Evolutionary conservation across 1,140 invertebrate species (phyloP).

Genomic region (Bombus affinis): DNA sequence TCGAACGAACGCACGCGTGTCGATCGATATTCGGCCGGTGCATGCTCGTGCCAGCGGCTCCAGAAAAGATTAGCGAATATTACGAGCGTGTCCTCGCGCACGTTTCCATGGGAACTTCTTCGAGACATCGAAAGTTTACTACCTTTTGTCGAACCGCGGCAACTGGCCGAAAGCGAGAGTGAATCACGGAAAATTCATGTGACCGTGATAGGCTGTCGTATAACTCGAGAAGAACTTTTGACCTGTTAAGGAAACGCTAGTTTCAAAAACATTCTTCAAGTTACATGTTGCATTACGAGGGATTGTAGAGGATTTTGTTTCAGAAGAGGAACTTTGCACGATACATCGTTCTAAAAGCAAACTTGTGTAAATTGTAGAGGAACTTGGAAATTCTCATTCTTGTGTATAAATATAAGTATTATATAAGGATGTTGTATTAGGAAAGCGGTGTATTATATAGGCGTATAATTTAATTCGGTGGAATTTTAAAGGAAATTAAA

Average conservation of each 20-base stretch:
- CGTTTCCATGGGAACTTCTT: constrained; percentile 72
- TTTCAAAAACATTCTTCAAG: not conserved
- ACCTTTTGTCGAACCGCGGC: not conserved
- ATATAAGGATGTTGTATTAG: not conserved
- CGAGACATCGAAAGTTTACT: constrained; percentile 40
- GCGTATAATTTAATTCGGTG: not conserved
- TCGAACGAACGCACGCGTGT: constrained; percentile 21
- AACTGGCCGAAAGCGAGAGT: constrained; percentile 21
- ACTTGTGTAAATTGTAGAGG: not conserved
- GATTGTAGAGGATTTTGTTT: not conserved
- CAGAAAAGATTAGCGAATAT: constrained; percentile 54
- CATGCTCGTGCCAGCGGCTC: constrained; percentile 45
- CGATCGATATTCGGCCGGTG: constrained; percentile 58
- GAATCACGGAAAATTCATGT: not conserved
- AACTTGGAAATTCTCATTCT: not conserved
- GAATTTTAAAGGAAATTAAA: not conserved
- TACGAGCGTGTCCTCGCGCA: constrained; percentile 38
- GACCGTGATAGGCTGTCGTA: not conserved
- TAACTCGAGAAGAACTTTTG: not conserved
- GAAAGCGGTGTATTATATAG: not conserved
- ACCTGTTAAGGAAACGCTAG: not conserved
- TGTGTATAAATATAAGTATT: not conserved
- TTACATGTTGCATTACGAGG: not conserved
- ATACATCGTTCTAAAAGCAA: not conserved
- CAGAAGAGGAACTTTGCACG: not conserved